phyloP scores from a whole-genome alignment of 2,888 invertebrate genomes.

The Stomorhina lunata region DNA sequence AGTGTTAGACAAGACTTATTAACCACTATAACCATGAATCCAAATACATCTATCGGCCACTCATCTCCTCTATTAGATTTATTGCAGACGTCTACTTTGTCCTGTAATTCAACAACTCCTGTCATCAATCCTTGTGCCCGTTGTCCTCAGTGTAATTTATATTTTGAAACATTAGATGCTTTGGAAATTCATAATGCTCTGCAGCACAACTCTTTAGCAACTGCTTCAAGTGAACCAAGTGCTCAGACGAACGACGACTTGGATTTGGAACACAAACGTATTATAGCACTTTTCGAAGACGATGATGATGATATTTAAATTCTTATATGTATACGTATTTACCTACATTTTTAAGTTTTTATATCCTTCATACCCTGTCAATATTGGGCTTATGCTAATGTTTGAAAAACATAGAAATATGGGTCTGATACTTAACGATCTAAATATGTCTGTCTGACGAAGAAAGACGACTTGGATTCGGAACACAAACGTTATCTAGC shows the following conservation, averaged over 20 bases:
- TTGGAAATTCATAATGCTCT: conserved; percentile 76
- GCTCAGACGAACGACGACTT: conserved; percentile 41
- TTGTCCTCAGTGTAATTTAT: conserved; percentile 75
- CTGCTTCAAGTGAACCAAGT: background rate
- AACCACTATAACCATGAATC: conserved; percentile 17
- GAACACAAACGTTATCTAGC: too few species aligned
- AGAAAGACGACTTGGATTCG: too few species aligned
- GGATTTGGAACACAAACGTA: conserved; percentile 73
- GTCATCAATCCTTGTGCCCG: conserved; percentile 72
- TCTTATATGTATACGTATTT: too few species aligned
- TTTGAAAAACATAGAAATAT: too few species aligned
- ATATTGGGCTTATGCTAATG: too few species aligned
- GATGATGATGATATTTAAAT: conserved; percentile 50
- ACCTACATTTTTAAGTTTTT: too few species aligned
- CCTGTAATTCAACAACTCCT: conserved; percentile 27
- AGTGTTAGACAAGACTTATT: conserved; percentile 65
- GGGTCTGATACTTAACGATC: too few species aligned
- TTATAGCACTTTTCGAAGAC: conserved; percentile 78
- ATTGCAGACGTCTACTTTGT: conserved; percentile 12
- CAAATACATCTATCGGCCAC: background rate
- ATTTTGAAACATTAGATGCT: conserved; percentile 74
- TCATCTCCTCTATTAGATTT: conserved; percentile 38
- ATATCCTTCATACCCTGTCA: too few species aligned
- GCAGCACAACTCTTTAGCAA: conserved; percentile 69
- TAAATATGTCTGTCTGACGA: too few species aligned